phyloP scores from a whole-genome alignment of 2,888 invertebrate species.

The Pantelozetes paolii region DNA sequence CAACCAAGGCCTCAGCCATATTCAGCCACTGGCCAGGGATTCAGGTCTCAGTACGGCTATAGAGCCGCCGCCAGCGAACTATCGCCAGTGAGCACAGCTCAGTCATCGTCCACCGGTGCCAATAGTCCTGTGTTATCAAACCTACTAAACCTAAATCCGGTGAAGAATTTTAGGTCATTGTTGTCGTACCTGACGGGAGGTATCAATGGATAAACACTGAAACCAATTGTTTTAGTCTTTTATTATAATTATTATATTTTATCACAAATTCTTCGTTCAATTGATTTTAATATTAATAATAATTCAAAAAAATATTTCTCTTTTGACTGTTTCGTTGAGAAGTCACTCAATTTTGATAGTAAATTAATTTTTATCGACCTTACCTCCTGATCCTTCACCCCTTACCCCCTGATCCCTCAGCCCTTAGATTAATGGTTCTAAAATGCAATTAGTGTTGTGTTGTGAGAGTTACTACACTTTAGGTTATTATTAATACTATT shows the following conservation, averaged over 20 bases:
- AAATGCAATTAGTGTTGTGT: no score
- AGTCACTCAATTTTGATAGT: no score
- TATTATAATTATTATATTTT: not conserved
- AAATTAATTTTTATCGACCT: no score
- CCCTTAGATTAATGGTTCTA: no score
- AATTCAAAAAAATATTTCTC: not conserved
- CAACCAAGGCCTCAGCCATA: slow-evolving; percentile 17
- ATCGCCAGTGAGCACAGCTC: slow-evolving; percentile 27
- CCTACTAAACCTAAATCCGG: slow-evolving; percentile 32
- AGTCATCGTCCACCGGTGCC: not conserved
- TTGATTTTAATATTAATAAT: no score
- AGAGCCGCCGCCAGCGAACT: slow-evolving; percentile 38
- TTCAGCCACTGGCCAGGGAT: slow-evolving; percentile 32
- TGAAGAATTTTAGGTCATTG: slow-evolving; percentile 34
- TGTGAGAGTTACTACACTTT: no score
- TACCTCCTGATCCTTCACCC: no score
- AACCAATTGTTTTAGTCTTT: not conserved
- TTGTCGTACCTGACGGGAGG: slow-evolving; percentile 39
- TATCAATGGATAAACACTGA: slow-evolving; percentile 6
- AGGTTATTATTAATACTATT: no score
- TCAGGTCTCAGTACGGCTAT: slow-evolving; percentile 39
- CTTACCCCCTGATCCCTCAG: no score
- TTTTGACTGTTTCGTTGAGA: no score
- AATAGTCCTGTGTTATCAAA: slow-evolving; percentile 19
- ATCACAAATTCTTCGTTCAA: not conserved